Percentiles rank a stretch among this genome's conserved stretches.
Conservation (phyloP, 2,113 vertebrate species). For the Tenebrosternarchus preto region DNA sequence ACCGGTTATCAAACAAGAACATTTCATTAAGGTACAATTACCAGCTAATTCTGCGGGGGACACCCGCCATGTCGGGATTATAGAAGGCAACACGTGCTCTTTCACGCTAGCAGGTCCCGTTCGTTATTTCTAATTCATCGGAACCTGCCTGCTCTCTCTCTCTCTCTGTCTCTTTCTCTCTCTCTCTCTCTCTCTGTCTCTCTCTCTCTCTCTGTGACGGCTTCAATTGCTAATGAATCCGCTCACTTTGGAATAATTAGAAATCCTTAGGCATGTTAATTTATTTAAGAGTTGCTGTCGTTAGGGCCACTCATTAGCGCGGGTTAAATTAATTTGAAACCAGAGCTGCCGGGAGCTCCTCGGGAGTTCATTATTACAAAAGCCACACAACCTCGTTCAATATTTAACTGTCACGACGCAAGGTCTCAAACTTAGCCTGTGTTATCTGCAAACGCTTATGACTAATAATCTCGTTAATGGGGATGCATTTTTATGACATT, state of each 20-base stretch:
- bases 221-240: conserved; percentile 85
- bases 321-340: conserved; percentile 86
- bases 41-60: conserved; percentile 79
- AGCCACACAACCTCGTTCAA: conserved; percentile 71
- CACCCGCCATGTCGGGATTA: conserved; percentile 80
- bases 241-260: conserved; percentile 84
- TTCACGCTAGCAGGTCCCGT: conserved; percentile 65
- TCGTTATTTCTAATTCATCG: conserved; percentile 76
- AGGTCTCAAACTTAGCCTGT: conserved; percentile 58
- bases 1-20: conserved; percentile 92
- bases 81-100: conserved; percentile 79
- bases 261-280: conserved; percentile 85
- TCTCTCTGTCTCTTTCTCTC: conserved; percentile 19
- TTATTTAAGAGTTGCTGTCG: conserved; percentile 82
- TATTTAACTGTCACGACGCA: conserved; percentile 71
- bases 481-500: not conserved
- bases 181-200: conserved; percentile 14
- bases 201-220: conserved; percentile 70
- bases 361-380: conserved; percentile 77
- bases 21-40: conserved; percentile 92
- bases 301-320: conserved; percentile 82
- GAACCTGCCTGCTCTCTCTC: conserved; percentile 62
- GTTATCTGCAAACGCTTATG: conserved; percentile 35
- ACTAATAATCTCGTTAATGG: conserved; percentile 57
- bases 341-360: conserved; percentile 81